A percentile compares a stretch with the other conserved stretches of the same genome.
Evolutionary conservation across 2,888 invertebrate species (phyloP).

Genomic region (Blastobasis adustella): DNA sequence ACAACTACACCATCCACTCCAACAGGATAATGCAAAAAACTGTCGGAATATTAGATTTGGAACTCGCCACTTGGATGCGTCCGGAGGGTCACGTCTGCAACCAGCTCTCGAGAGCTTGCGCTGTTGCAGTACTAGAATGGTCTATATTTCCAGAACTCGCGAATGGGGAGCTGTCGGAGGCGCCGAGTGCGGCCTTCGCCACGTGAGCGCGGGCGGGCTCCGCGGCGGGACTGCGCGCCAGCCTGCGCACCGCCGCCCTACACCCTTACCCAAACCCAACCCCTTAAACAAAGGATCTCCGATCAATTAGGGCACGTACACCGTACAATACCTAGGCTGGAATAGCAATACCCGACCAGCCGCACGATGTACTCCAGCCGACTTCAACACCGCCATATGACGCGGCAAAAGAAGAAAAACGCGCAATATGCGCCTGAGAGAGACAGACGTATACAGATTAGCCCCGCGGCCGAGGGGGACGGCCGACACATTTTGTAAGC

Average conservation of each 20-base stretch:
- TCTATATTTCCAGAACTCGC: no score
- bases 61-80: no score
- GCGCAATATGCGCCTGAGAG: conserved; percentile 65
- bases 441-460: conserved; percentile 54
- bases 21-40: no score
- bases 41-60: no score
- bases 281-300: conserved; percentile 62
- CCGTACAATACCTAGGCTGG: conserved; percentile 23
- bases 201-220: conserved; percentile 56
- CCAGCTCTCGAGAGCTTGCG: no score
- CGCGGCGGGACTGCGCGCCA: conserved; percentile 55
- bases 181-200: conserved; percentile 13
- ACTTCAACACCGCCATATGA: conserved; percentile 62
- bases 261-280: conserved; percentile 56
- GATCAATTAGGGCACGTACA: conserved; percentile 56
- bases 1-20: no score
- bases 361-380: conserved; percentile 35
- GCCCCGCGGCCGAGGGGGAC: conserved; percentile 50
- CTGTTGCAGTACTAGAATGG: no score
- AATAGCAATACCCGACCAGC: conserved; percentile 30
- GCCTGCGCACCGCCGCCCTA: conserved; percentile 57
- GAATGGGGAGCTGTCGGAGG: no score
- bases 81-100: no score
- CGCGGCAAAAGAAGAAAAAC: conserved; percentile 74
- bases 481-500: conserved; percentile 68